These are phyloP conservation scores for Stomatorhinus walkeri DNA, from an alignment of 2,797 vertebrate genomes.

Conservation along the genomic window DNA sequence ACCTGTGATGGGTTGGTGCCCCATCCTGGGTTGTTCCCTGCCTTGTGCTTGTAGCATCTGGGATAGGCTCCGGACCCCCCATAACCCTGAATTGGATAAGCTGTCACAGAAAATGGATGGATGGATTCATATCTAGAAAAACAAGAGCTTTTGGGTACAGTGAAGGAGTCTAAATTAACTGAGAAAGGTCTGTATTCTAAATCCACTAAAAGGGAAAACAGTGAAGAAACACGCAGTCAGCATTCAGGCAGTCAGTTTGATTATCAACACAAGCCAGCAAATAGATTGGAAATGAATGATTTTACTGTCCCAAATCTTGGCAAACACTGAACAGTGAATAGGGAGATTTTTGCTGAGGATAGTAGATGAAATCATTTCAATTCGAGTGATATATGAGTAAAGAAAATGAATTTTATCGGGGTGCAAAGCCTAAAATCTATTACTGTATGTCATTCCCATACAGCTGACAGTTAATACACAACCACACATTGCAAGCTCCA, in stretches of 20 bases:
- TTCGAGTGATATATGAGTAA: conserved; percentile 11
- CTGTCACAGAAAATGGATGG: background rate
- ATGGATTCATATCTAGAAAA: background rate
- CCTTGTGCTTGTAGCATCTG: background rate
- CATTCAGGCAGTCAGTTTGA: background rate
- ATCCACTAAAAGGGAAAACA: background rate
- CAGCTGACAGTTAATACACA: conserved; percentile 12
- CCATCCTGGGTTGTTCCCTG: background rate
- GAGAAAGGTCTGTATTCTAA: background rate
- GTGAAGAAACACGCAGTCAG: background rate
- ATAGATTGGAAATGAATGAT: background rate
- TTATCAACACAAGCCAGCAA: background rate
- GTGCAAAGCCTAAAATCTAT: background rate
- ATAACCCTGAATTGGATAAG: background rate
- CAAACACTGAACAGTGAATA: background rate
- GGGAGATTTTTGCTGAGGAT: conserved; percentile 3
- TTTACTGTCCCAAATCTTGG: background rate
- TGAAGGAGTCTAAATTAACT: background rate
- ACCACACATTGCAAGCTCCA: background rate
- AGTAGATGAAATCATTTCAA: background rate
- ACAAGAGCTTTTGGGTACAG: background rate
- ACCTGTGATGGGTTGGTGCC: background rate
- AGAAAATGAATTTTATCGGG: background rate
- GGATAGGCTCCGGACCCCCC: background rate
- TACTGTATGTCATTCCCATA: background rate